Percentiles rank a stretch among this genome's conserved stretches.
Conservation (phyloP, 2,888 invertebrate species). For the Herminia tarsipennalis region DNA sequence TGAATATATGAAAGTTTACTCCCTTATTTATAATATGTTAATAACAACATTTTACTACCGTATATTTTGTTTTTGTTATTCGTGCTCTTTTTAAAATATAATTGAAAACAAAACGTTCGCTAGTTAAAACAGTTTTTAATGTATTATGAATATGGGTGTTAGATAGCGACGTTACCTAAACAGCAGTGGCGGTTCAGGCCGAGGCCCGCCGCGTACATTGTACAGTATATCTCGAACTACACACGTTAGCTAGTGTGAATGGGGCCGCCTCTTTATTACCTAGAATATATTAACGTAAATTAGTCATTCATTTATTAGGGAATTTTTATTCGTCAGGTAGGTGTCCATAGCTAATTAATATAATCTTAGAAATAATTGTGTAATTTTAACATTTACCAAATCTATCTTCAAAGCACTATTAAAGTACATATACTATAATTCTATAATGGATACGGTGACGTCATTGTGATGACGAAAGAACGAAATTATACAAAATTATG, state of each 20-base stretch:
- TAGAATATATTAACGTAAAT: slow-evolving; percentile 64
- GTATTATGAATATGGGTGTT: too few species aligned
- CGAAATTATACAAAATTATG: slow-evolving; percentile 42
- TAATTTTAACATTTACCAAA: slow-evolving; percentile 78
- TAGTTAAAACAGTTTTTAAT: too few species aligned
- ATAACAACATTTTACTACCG: too few species aligned
- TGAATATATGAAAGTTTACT: too few species aligned
- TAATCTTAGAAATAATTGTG: slow-evolving; percentile 60
- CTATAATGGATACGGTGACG: slow-evolving; percentile 25
- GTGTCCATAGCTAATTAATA: slow-evolving; percentile 69
- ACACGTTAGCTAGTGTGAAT: slow-evolving; percentile 67
- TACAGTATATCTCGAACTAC: slow-evolving; percentile 23
- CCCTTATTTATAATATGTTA: too few species aligned
- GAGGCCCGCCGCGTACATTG: slow-evolving; percentile 15
- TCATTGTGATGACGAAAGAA: slow-evolving; percentile 31
- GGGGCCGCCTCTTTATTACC: slow-evolving; percentile 79
- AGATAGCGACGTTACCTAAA: too few species aligned
- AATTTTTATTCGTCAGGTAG: slow-evolving; percentile 72
- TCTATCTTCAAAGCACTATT: slow-evolving; percentile 66
- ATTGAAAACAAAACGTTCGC: too few species aligned
- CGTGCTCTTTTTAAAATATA: too few species aligned
- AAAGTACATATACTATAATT: slow-evolving; percentile 43
- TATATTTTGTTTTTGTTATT: too few species aligned
- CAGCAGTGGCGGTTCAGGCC: too few species aligned
- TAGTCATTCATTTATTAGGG: slow-evolving; percentile 71